phyloP scores from a whole-genome alignment of 2,888 invertebrate genomes.

The Ferrisia virgata region DNA sequence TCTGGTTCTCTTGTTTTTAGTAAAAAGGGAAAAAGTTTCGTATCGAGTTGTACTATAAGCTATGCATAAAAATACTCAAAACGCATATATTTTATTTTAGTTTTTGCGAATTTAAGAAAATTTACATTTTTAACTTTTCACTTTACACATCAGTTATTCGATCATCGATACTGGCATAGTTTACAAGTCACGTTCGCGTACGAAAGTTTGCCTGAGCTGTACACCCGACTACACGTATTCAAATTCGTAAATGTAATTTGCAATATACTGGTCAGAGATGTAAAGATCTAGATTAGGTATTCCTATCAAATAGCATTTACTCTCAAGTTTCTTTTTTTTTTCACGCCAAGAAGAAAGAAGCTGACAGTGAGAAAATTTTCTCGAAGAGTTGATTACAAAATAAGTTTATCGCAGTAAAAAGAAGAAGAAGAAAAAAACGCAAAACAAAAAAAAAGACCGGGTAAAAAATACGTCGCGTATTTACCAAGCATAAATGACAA shows the following conservation, averaged over 20 bases:
- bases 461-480: background rate
- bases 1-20: background rate
- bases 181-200: background rate
- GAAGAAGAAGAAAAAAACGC: background rate
- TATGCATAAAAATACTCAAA: background rate
- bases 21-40: slow-evolving; percentile 9
- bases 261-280: slow-evolving; percentile 1
- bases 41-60: slow-evolving; percentile 2
- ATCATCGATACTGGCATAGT: slow-evolving; percentile 12
- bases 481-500: background rate
- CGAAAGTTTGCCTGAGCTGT: background rate
- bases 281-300: background rate
- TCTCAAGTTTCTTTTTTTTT: background rate
- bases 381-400: background rate
- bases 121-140: slow-evolving; percentile 33
- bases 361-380: background rate
- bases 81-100: slow-evolving; percentile 19
- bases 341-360: background rate
- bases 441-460: background rate
- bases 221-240: background rate
- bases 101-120: slow-evolving; percentile 26
- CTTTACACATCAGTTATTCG: slow-evolving; percentile 24
- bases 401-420: background rate
- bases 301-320: slow-evolving; percentile 19
- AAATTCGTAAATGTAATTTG: slow-evolving; percentile 26